Evolutionary conservation across 2,113 vertebrate species (phyloP), one percentile per base, ranked within the genome.

Genomic region (Dromaius novaehollandiae): DNA sequence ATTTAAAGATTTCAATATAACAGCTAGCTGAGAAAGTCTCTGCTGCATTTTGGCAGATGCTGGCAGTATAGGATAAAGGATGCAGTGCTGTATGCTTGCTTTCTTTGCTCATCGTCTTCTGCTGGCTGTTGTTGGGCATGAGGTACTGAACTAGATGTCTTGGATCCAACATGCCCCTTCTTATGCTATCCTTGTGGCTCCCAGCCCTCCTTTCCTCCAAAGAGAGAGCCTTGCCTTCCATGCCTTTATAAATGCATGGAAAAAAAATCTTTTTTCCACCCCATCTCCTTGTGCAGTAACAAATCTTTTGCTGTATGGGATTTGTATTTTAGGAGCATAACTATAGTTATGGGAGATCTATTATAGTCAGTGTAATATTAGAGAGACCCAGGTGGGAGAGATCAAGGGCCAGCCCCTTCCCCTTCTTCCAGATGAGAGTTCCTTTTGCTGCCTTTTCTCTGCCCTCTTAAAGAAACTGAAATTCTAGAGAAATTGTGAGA

Each of bases 231-330:
- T 46, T 46, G 44, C 44, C 44, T 46, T 46, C 44, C 44, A 46
- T 11, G 3, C 30, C 71, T 56, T 60, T 50, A 26, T 60, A 68
- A 36, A 40, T 24, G 53, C 24, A 11, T 17, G 20, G 83, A 68
- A 66, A 50, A 48, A 55, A 5, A 10, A 5, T 24, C 34, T 20
- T 40, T 50, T n/a, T 50, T 53, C 40, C 66, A 5, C 28, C 25
- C 48, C 18, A n/a, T 55, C 56, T 70, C 42, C 51, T 6, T n/a
- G 46, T 40, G 34, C 53, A 20, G 21, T 19, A 56, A 24, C 40
- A 63, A 8, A 61, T 53, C 34, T 12, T 53, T 8, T 1, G 2
- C 36, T 32, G 7, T 10, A 3, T 22, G 51, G 3, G 0, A 2
- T 71, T 53, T 66, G 44, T 86, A 22, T 42, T 80, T 70, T 73